Percentiles rank a stretch among this genome's conserved stretches.
These are phyloP conservation scores for Bilobella aurantiaca DNA, from an alignment of 1,140 invertebrate species.

Conservation along the genomic window DNA sequence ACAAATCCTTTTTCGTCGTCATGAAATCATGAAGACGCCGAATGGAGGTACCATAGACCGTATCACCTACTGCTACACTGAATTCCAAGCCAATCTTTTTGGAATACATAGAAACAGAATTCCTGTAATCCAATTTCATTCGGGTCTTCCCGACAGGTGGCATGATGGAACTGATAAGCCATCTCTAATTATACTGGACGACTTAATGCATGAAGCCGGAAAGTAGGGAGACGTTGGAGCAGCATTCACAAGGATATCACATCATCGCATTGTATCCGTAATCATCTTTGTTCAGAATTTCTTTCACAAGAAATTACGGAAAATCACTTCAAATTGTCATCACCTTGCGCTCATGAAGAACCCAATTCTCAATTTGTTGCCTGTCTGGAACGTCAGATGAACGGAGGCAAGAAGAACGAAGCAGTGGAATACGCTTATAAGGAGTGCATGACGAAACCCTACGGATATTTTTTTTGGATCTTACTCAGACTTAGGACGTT, in stretches of 20 bases:
- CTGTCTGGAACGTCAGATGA: no score
- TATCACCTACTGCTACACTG: neutral
- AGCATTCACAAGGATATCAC: neutral
- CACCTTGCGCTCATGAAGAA: constrained; percentile 13
- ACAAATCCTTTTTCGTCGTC: no score
- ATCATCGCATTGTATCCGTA: constrained; percentile 5
- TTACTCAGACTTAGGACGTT: constrained; percentile 7
- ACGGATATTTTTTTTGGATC: constrained; percentile 15
- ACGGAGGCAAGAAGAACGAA: no score
- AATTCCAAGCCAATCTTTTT: constrained; percentile 3
- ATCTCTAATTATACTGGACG: no score
- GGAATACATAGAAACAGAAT: neutral
- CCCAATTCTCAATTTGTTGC: neutral
- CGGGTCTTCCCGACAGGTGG: neutral
- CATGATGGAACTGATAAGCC: neutral
- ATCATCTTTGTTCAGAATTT: no score
- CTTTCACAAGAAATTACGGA: neutral
- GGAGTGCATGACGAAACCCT: neutral
- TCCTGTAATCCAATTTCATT: constrained; percentile 1
- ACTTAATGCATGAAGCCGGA: no score
- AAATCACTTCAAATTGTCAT: constrained; percentile 4
- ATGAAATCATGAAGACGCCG: no score
- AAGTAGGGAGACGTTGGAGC: no score
- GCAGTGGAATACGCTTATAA: no score
- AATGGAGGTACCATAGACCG: neutral